Evolutionary conservation across 2,113 vertebrate species (phyloP).

Genomic region (Anseranas semipalmata): DNA sequence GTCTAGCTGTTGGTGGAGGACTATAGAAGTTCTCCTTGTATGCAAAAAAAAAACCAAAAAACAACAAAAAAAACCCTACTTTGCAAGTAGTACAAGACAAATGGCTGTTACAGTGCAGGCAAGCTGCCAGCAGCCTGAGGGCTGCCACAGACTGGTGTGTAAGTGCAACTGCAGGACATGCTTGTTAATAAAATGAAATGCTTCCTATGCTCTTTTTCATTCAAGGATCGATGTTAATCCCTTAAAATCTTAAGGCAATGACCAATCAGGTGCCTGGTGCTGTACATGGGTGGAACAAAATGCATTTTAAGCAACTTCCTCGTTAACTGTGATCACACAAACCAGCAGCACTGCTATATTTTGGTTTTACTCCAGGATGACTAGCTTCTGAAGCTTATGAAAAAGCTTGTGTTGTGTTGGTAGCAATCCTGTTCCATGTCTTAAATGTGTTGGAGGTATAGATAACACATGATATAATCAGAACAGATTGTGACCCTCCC

Average conservation of each 20-base stretch:
- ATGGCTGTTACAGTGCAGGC: neutral
- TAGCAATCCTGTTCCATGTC: neutral
- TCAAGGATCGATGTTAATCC: neutral
- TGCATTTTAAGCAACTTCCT: neutral
- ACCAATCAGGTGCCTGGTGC: neutral
- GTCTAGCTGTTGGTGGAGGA: neutral
- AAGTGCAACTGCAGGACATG: neutral
- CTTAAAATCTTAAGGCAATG: neutral
- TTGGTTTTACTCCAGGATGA: neutral
- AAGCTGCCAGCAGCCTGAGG: neutral
- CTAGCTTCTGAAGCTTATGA: neutral
- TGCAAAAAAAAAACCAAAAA: neutral
- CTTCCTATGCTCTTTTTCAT: neutral
- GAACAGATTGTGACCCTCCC: conserved; percentile 44
- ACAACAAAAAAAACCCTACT: neutral
- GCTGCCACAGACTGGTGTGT: neutral
- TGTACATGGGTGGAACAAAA: neutral
- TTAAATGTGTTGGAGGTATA: conserved; percentile 16
- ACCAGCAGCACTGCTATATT: neutral
- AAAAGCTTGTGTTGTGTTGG: neutral
- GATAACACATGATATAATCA: conserved; percentile 17
- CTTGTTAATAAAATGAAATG: neutral
- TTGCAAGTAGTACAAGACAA: neutral
- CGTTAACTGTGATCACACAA: neutral
- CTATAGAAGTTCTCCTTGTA: neutral